Conservation (phyloP, 2,113 vertebrate species). For the Archocentrus centrarchus region DNA sequence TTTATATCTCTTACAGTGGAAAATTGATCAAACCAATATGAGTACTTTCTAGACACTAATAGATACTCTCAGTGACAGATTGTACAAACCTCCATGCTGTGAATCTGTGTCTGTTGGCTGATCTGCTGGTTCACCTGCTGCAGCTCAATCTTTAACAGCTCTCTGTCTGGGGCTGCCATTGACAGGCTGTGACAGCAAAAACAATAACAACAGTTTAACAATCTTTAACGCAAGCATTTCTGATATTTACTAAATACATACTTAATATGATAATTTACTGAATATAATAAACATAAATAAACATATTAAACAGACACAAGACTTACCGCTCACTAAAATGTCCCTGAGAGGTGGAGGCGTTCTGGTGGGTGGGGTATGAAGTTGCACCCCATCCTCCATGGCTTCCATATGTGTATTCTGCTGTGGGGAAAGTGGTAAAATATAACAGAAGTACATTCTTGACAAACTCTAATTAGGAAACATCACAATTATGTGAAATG, state of each 20-base stretch:
- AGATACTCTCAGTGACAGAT: neutral
- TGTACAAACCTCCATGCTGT: slow-evolving; percentile 87
- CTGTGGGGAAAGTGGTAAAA: slow-evolving; percentile 36
- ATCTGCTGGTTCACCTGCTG: slow-evolving; percentile 98
- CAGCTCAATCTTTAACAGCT: slow-evolving; percentile 94
- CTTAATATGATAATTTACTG: neutral
- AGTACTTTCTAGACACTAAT: neutral
- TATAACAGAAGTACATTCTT: neutral
- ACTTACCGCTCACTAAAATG: slow-evolving; percentile 92
- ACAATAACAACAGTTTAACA: neutral
- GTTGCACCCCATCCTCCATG: slow-evolving; percentile 88
- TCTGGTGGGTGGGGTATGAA: slow-evolving; percentile 90
- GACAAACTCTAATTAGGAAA: neutral
- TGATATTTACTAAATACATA: neutral
- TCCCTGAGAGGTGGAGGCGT: slow-evolving; percentile 90
- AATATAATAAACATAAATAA: neutral
- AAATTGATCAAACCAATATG: neutral
- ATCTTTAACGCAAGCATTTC: neutral
- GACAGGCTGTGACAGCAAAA: slow-evolving; percentile 75
- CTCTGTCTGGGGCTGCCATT: slow-evolving; percentile 87
- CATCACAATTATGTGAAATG: neutral
- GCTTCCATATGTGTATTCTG: slow-evolving; percentile 91
- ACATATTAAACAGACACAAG: neutral
- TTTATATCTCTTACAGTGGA: neutral
- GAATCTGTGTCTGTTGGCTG: slow-evolving; percentile 93